These are phyloP conservation scores for Zoanthus solanderi DNA, from an alignment of 92 coral and sea anemone species.

Conservation along the genomic window DNA sequence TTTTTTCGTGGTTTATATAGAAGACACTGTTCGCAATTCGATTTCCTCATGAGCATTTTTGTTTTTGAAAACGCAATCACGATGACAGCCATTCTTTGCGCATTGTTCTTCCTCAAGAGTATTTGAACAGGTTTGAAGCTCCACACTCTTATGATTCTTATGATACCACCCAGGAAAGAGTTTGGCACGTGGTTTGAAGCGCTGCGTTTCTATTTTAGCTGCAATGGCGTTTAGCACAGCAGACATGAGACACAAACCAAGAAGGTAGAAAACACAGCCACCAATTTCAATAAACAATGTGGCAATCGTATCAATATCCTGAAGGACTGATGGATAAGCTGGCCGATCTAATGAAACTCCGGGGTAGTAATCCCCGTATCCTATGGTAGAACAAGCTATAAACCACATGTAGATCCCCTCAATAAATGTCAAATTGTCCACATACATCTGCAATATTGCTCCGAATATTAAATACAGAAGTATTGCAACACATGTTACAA, in stretches of 20 bases:
- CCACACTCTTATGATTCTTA: background rate
- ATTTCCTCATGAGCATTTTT: background rate
- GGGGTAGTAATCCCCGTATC: slow-evolving; percentile 57
- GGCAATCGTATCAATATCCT: no score
- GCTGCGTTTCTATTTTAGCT: slow-evolving; percentile 27
- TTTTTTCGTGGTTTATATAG: no score
- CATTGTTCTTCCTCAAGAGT: background rate
- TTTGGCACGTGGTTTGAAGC: slow-evolving; percentile 22
- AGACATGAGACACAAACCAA: slow-evolving; percentile 51
- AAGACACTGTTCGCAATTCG: background rate
- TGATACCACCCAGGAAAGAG: slow-evolving; percentile 10
- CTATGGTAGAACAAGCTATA: slow-evolving; percentile 56
- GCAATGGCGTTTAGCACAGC: slow-evolving; percentile 59
- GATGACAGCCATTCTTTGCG: background rate
- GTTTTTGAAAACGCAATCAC: background rate
- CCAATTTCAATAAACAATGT: background rate
- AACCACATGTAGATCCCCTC: slow-evolving; percentile 63
- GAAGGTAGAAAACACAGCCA: background rate
- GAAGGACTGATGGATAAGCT: background rate
- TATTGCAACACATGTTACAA: slow-evolving; percentile 33
- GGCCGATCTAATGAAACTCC: background rate
- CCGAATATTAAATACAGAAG: slow-evolving; percentile 6
- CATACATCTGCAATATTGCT: background rate
- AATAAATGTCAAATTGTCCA: background rate
- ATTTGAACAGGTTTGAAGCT: background rate